phyloP scores from a whole-genome alignment of 2,888 invertebrate species.

The Philopedon plagiatum region DNA sequence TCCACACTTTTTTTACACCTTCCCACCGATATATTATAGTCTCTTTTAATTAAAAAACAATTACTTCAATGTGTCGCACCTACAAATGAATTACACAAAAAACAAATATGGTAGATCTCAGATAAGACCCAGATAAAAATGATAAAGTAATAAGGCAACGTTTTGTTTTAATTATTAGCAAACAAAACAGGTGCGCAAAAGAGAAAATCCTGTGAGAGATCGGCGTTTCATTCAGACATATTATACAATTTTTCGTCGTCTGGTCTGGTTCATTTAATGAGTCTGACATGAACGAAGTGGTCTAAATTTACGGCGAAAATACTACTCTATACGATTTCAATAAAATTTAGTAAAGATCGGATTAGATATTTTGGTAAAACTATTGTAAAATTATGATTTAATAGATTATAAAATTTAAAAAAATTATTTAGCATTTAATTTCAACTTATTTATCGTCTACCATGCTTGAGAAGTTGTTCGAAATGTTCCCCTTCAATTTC shows the following conservation, averaged over 20 bases:
- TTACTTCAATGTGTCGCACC: slow-evolving; percentile 31
- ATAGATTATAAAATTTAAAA: no score
- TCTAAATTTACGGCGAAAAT: background rate
- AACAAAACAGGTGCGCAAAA: slow-evolving; percentile 28
- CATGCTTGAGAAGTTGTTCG: no score
- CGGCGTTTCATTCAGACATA: slow-evolving; percentile 11
- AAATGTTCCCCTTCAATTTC: no score
- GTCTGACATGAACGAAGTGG: background rate
- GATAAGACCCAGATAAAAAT: slow-evolving; percentile 37
- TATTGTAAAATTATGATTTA: no score
- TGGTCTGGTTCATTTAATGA: background rate
- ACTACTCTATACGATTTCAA: no score
- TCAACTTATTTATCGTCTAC: no score
- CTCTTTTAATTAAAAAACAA: slow-evolving; percentile 29
- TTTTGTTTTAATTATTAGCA: slow-evolving; percentile 33
- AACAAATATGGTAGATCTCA: slow-evolving; percentile 36
- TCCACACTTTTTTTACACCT: slow-evolving; percentile 3
- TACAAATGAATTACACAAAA: slow-evolving; percentile 24
- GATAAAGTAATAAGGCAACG: slow-evolving; percentile 39
- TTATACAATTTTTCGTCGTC: background rate
- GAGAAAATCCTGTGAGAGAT: slow-evolving; percentile 29
- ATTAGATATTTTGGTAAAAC: no score
- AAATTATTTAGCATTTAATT: no score
- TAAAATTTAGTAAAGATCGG: no score
- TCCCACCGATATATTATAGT: background rate